Conservation (phyloP, 2,888 invertebrate species). For the Idaea aversata region DNA sequence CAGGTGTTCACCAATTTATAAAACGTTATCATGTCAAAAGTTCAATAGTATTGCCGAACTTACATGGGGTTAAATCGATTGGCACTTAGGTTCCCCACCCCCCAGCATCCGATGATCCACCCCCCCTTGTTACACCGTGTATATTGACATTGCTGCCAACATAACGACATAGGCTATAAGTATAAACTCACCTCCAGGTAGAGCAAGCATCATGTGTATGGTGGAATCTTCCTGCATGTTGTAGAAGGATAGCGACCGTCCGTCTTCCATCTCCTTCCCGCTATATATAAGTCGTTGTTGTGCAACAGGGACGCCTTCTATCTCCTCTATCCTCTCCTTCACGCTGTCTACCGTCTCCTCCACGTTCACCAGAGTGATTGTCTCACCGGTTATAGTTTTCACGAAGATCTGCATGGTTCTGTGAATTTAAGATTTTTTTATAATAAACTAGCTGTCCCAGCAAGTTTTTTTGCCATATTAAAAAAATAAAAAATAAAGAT, state of each 20-base stretch:
- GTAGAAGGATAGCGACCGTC: conserved; percentile 10
- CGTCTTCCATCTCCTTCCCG: conserved; percentile 16
- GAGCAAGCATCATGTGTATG: conserved; percentile 15
- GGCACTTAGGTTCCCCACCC: too few relatives aligned
- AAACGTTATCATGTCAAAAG: too few relatives aligned
- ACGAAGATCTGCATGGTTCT: conserved; percentile 20
- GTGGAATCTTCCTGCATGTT: conserved; percentile 16
- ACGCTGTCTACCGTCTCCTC: conserved; percentile 11
- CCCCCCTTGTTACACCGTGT: too few relatives aligned
- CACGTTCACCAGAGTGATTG: conserved; percentile 13
- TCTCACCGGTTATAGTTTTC: conserved; percentile 13
- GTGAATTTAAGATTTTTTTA: background rate
- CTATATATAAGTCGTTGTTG: conserved; percentile 17
- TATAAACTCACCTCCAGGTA: conserved; percentile 16
- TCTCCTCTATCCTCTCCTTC: conserved; percentile 14
- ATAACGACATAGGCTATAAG: too few relatives aligned
- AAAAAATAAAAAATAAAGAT: too few relatives aligned
- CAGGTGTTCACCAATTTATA: too few relatives aligned
- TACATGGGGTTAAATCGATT: too few relatives aligned
- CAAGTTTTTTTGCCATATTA: too few relatives aligned
- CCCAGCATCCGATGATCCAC: too few relatives aligned
- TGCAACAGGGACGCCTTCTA: conserved; percentile 18
- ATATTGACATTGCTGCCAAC: too few relatives aligned
- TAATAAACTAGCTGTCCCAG: too few relatives aligned
- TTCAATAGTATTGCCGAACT: too few relatives aligned